phyloP scores from a whole-genome alignment of 1,140 invertebrate species.

The Calliphora vicina region DNA sequence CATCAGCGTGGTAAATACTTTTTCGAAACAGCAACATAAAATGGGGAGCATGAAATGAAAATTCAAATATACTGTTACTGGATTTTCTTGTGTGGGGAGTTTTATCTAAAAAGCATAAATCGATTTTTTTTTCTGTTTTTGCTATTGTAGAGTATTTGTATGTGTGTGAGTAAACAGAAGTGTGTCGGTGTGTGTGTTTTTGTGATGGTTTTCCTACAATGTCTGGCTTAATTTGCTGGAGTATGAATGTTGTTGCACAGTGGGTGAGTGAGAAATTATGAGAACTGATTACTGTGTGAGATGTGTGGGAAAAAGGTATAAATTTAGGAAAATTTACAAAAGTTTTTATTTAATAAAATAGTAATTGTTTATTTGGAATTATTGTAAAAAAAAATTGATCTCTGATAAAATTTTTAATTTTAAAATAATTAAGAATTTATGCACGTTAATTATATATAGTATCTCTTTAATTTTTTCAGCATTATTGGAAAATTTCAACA shows the following conservation, averaged over 20 bases:
- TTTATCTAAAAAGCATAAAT: background rate
- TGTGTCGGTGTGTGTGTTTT: background rate
- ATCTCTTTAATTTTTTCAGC: too few species aligned
- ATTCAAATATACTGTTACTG: background rate
- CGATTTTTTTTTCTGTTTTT: background rate
- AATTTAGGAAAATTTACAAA: too few species aligned
- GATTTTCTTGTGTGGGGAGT: background rate
- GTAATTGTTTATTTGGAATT: too few species aligned
- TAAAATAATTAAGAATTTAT: too few species aligned
- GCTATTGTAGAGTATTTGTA: background rate
- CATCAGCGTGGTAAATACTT: background rate
- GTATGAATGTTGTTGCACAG: background rate
- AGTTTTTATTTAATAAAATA: too few species aligned
- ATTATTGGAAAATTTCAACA: too few species aligned
- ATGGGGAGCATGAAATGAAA: background rate
- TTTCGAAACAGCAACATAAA: background rate
- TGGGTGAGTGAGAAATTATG: too few species aligned
- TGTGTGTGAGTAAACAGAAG: background rate
- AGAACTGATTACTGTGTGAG: too few species aligned
- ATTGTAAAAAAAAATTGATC: too few species aligned
- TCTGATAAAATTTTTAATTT: too few species aligned
- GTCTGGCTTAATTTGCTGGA: background rate
- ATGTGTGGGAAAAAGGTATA: too few species aligned
- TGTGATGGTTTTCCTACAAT: background rate
- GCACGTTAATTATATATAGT: too few species aligned